Conservation (phyloP, 1,140 invertebrate species). For the Euborellia annulipes region DNA sequence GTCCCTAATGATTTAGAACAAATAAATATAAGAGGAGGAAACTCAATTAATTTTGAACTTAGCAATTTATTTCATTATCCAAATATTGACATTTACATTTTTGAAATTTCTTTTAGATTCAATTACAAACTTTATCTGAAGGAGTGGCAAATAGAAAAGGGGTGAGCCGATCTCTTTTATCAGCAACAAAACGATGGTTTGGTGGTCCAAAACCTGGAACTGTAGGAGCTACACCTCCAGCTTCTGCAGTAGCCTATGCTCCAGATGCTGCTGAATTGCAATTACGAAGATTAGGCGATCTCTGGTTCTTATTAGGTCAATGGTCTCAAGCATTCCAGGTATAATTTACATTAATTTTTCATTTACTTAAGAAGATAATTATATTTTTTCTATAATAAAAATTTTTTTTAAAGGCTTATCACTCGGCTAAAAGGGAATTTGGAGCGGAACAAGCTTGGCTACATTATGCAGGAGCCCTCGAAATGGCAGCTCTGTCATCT, state of each 20-base stretch:
- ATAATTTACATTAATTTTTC: background rate
- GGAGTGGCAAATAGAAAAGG: slow-evolving; percentile 65
- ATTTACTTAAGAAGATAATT: background rate
- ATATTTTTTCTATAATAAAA: background rate
- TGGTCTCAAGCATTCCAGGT: slow-evolving; percentile 77
- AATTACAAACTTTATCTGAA: slow-evolving; percentile 11
- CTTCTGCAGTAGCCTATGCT: slow-evolving; percentile 71
- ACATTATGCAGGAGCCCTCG: slow-evolving; percentile 86
- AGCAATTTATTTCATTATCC: background rate
- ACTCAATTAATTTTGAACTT: background rate
- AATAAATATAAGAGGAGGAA: background rate
- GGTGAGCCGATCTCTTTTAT: slow-evolving; percentile 78
- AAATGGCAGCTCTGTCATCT: slow-evolving; percentile 86
- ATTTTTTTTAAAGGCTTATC: too few relatives aligned
- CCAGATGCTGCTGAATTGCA: slow-evolving; percentile 85
- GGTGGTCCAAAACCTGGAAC: slow-evolving; percentile 69
- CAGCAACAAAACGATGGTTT: slow-evolving; percentile 90
- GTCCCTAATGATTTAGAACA: background rate
- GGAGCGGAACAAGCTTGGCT: slow-evolving; percentile 92
- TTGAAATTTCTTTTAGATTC: slow-evolving; percentile 28
- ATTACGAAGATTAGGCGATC: slow-evolving; percentile 76
- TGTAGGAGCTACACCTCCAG: slow-evolving; percentile 37
- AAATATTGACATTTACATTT: slow-evolving; percentile 4
- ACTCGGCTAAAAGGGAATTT: slow-evolving; percentile 91
- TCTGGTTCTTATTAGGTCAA: slow-evolving; percentile 92